Conservation (phyloP, 2,888 invertebrate genomes). For the Agrochola circellaris region DNA sequence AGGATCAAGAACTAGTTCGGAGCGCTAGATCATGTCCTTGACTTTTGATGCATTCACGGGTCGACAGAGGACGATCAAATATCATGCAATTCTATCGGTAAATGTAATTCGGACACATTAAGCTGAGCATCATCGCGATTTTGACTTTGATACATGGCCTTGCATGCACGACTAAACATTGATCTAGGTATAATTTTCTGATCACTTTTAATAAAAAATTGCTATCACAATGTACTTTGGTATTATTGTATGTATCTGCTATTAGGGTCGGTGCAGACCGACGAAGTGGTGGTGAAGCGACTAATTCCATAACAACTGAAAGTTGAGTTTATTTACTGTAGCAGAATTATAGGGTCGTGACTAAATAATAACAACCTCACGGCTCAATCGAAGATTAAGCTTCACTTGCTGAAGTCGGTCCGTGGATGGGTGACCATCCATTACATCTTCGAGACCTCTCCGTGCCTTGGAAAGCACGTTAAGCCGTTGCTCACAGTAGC, state of each 20-base stretch:
- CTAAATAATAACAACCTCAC: not conserved
- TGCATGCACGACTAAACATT: not conserved
- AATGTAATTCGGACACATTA: constrained; percentile 26
- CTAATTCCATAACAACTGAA: not conserved
- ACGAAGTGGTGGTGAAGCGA: not conserved
- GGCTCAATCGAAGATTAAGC: not conserved
- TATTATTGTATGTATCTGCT: not conserved
- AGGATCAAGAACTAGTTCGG: constrained; percentile 74
- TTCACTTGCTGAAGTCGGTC: not conserved
- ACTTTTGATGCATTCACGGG: constrained; percentile 76
- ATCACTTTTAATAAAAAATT: not conserved
- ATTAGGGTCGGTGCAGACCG: not conserved
- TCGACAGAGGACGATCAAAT: constrained; percentile 41
- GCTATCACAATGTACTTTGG: not conserved
- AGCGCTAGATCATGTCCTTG: constrained; percentile 75
- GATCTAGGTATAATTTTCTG: not conserved
- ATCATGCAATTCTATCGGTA: constrained; percentile 25
- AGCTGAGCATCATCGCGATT: constrained; percentile 20
- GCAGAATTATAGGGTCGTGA: not conserved
- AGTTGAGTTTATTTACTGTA: not conserved
- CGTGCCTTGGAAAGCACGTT: not conserved
- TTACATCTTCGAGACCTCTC: not conserved
- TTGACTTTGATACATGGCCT: constrained; percentile 36
- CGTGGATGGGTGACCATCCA: not conserved
- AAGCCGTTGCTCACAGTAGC: not conserved